Evolutionary conservation across 2,888 invertebrate genomes (phyloP).

Genomic region (Petrolisthes cinctipes): DNA sequence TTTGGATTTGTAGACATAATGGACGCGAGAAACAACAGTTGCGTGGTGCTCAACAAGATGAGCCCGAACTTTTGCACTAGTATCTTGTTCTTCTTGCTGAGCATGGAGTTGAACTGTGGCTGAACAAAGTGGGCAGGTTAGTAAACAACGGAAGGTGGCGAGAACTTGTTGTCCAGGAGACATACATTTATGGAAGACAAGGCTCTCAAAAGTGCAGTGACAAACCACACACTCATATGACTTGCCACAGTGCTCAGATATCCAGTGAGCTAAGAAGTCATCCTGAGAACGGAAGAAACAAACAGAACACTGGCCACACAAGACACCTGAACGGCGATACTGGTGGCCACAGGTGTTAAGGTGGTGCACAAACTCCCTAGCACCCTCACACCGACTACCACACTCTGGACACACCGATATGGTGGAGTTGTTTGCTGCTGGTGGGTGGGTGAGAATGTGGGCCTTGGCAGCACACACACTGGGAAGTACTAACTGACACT

Average conservation of each 20-base stretch:
- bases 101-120: constrained; percentile 57
- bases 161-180: constrained; percentile 63
- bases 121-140: constrained; percentile 61
- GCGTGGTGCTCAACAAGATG: constrained; percentile 60
- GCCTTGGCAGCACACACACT: constrained; percentile 65
- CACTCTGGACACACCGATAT: constrained; percentile 65
- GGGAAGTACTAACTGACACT: constrained; percentile 62
- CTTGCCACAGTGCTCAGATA: constrained; percentile 62
- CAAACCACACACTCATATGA: constrained; percentile 64
- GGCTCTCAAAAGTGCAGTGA: constrained; percentile 56
- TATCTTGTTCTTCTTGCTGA: constrained; percentile 58
- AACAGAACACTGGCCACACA: constrained; percentile 59
- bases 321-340: constrained; percentile 61
- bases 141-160: constrained; percentile 62
- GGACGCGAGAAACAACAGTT: constrained; percentile 57
- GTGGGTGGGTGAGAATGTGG: constrained; percentile 64
- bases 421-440: constrained; percentile 61
- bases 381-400: constrained; percentile 60
- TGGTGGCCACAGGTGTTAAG: constrained; percentile 65
- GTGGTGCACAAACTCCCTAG: constrained; percentile 63
- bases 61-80: constrained; percentile 57
- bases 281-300: constrained; percentile 62
- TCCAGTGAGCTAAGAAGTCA: constrained; percentile 64
- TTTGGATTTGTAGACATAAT: constrained; percentile 64
- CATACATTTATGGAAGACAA: constrained; percentile 62